phyloP scores from a whole-genome alignment of 2,113 vertebrate genomes.

The Dicentrarchus labrax region DNA sequence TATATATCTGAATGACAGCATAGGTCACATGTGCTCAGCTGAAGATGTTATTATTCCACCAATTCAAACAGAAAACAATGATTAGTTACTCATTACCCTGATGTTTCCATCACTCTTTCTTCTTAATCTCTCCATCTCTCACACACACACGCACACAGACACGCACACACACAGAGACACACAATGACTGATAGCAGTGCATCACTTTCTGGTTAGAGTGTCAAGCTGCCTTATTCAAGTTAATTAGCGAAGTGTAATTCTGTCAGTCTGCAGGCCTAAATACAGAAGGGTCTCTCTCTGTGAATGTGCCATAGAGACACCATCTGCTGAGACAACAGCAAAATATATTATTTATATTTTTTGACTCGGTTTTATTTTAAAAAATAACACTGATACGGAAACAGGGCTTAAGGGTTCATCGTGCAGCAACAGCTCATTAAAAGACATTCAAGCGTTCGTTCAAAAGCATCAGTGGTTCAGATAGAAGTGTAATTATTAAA shows the following conservation, averaged over 20 bases:
- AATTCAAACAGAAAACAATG: constrained; percentile 53
- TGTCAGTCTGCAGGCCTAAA: constrained; percentile 46
- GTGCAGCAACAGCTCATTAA: constrained; percentile 26
- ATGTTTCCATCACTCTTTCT: constrained; percentile 6
- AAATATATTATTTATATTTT: constrained; percentile 25
- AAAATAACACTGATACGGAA: constrained; percentile 12
- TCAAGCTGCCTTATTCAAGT: constrained; percentile 53
- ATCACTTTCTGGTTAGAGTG: constrained; percentile 36
- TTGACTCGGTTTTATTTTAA: neutral
- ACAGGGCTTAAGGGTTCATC: neutral
- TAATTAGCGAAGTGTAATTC: constrained; percentile 58
- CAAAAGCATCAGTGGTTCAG: neutral
- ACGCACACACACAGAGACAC: constrained; percentile 8
- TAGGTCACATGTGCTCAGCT: constrained; percentile 49
- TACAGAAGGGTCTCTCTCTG: constrained; percentile 24
- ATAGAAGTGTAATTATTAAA: neutral
- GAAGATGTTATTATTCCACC: constrained; percentile 52
- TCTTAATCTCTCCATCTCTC: neutral
- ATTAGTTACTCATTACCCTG: constrained; percentile 50
- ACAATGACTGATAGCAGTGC: constrained; percentile 24
- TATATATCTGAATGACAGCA: constrained; percentile 30
- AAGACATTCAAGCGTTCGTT: constrained; percentile 19
- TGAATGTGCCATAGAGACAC: constrained; percentile 42
- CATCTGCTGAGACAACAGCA: constrained; percentile 57
- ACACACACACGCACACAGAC: constrained; percentile 8